Evolutionary conservation across 1,140 invertebrate genomes (phyloP).

Genomic region (Temnothorax longispinosus): DNA sequence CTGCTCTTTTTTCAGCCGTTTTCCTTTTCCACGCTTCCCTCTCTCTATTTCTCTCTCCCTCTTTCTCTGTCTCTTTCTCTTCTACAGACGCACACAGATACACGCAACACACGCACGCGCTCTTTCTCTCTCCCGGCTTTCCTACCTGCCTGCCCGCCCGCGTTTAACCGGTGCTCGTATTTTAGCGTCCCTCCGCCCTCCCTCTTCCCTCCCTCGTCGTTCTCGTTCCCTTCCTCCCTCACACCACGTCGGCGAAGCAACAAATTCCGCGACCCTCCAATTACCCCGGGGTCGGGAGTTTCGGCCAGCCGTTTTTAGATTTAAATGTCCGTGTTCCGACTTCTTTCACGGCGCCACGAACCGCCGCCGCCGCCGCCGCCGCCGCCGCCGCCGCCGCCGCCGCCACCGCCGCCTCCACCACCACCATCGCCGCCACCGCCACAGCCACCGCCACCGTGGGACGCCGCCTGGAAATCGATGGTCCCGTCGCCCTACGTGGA

Average conservation of each 20-base stretch:
- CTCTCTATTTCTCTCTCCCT: conserved; percentile 24
- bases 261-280: conserved; percentile 82
- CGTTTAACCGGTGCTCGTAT: conserved; percentile 77
- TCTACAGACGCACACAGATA: background rate
- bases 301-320: conserved; percentile 79
- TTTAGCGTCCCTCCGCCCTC: conserved; percentile 68
- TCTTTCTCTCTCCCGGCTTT: conserved; percentile 52
- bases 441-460: conserved; percentile 48
- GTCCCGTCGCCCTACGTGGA: conserved; percentile 55
- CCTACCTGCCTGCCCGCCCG: conserved; percentile 59
- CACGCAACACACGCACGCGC: background rate
- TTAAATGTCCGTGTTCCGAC: conserved; percentile 73
- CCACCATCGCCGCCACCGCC: conserved; percentile 35
- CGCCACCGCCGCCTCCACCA: conserved; percentile 36
- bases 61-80: conserved; percentile 16
- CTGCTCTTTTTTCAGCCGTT: conserved; percentile 31
- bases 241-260: conserved; percentile 73
- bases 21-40: background rate
- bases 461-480: conserved; percentile 72
- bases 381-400: background rate
- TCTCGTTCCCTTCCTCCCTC: conserved; percentile 54
- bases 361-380: conserved; percentile 39
- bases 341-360: conserved; percentile 71
- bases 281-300: conserved; percentile 78
- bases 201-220: background rate